These are phyloP conservation scores for Drosophila mauritiana DNA, from an alignment of 1,140 invertebrate genomes.

Conservation along the genomic window DNA sequence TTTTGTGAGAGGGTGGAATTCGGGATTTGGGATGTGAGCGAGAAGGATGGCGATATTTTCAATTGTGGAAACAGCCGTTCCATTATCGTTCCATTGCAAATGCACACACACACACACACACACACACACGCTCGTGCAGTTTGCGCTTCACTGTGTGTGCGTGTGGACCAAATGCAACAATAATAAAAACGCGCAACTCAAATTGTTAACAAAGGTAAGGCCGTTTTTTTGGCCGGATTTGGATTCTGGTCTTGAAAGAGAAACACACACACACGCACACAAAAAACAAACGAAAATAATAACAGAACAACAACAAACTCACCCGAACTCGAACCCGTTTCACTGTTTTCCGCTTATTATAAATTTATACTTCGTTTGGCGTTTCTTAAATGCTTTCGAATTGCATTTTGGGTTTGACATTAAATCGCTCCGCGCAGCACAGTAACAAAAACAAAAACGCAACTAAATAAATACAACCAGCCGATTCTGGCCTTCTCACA, in stretches of 20 bases:
- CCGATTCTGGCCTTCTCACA: constrained; percentile 9
- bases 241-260: constrained; percentile 33
- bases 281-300: no score
- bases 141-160: constrained; percentile 16
- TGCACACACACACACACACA: background rate
- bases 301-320: constrained; percentile 2
- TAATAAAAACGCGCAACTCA: constrained; percentile 24
- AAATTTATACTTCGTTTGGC: constrained; percentile 22
- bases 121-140: constrained; percentile 1
- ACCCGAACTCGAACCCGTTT: constrained; percentile 61
- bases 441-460: constrained; percentile 29
- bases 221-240: constrained; percentile 28
- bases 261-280: background rate
- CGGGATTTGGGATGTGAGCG: constrained; percentile 32
- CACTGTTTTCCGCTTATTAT: constrained; percentile 34
- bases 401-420: constrained; percentile 59
- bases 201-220: constrained; percentile 43
- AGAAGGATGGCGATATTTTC: constrained; percentile 7
- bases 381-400: constrained; percentile 39
- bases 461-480: constrained; percentile 10
- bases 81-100: constrained; percentile 35
- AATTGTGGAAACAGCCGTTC: constrained; percentile 43
- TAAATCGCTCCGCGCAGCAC: constrained; percentile 11
- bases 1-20: constrained; percentile 30
- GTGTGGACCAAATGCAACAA: constrained; percentile 30